Conservation (phyloP, 2,113 vertebrate species). For the Ellobius talpinus region DNA sequence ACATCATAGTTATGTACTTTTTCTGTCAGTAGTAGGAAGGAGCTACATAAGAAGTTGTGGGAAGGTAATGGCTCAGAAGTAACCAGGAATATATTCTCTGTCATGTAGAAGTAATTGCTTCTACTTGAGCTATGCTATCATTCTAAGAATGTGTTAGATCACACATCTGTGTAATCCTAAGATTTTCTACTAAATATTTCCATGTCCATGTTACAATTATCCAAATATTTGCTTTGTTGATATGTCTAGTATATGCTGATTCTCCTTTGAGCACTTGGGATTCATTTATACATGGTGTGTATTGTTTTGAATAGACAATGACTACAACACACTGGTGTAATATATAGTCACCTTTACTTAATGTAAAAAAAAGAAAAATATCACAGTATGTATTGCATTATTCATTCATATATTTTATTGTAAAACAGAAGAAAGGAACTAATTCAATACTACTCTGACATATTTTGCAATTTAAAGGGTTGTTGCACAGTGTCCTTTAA, state of each 20-base stretch:
- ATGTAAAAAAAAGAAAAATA: neutral
- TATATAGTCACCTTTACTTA: neutral
- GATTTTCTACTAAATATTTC: neutral
- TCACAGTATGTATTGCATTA: neutral
- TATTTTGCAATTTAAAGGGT: neutral
- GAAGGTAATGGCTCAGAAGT: neutral
- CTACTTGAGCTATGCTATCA: conserved; percentile 10
- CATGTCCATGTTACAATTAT: no score
- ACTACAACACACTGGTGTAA: neutral
- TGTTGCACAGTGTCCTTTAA: neutral
- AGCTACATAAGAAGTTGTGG: neutral
- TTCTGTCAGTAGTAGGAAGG: neutral
- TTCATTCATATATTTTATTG: neutral
- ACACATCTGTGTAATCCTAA: neutral
- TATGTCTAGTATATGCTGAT: neutral
- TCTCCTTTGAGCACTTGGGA: neutral
- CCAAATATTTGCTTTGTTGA: neutral
- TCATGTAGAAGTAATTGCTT: conserved; percentile 34
- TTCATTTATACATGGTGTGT: neutral
- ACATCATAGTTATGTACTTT: neutral
- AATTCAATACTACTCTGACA: neutral
- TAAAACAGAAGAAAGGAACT: neutral
- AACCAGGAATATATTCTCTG: neutral
- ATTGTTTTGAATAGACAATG: neutral
- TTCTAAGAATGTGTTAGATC: neutral